phyloP scores from a whole-genome alignment of 1,140 invertebrate species.

The Batillaria attramentaria region DNA sequence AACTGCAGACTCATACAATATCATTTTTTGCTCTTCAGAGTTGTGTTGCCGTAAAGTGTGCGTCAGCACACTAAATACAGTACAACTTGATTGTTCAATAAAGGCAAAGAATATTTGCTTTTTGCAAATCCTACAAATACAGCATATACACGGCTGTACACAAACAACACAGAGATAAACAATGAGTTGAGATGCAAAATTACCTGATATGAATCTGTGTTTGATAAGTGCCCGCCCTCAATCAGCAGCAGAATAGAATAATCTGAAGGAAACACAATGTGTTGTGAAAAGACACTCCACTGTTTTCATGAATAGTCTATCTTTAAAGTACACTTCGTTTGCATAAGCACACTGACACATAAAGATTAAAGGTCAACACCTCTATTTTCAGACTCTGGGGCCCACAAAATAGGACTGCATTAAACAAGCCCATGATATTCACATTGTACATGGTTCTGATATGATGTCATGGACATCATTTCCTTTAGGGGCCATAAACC shows the following conservation, averaged over 20 bases:
- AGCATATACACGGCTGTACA: neutral
- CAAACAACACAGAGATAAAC: neutral
- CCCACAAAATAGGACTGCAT: neutral
- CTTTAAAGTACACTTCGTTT: neutral
- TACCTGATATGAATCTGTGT: constrained; percentile 85
- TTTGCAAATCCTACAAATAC: no score
- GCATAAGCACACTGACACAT: neutral
- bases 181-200: neutral
- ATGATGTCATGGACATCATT: no score
- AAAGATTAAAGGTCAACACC: neutral
- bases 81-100: no score
- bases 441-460: neutral
- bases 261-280: constrained; percentile 72
- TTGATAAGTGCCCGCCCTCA: constrained; percentile 84
- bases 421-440: neutral
- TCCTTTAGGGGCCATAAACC: no score
- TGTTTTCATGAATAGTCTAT: neutral
- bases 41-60: no score
- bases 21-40: no score
- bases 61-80: no score
- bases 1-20: no score
- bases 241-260: constrained; percentile 89
- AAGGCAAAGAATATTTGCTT: no score
- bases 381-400: neutral
- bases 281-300: neutral